These are phyloP conservation scores for Tipula lateralis DNA, from an alignment of 2,888 invertebrate species.

Conservation along the genomic window DNA sequence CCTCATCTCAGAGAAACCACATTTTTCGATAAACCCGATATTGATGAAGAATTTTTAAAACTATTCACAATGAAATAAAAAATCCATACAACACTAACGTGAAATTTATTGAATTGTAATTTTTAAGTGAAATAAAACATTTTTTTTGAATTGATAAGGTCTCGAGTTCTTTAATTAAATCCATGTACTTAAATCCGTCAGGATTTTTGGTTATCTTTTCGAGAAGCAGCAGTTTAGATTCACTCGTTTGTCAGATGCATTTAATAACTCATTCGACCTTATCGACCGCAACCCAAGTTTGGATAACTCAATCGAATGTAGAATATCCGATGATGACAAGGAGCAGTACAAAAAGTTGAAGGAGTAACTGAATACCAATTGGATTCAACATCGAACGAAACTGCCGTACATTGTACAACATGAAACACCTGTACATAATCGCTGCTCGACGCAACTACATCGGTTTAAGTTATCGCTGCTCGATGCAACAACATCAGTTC, in stretches of 20 bases:
- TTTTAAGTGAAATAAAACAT: too few species aligned
- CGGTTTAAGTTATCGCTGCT: too few species aligned
- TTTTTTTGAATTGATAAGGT: slow-evolving; percentile 41
- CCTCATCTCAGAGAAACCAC: too few species aligned
- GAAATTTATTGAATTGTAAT: too few species aligned
- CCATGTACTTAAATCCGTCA: slow-evolving; percentile 74
- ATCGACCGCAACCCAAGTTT: not conserved
- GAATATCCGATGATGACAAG: not conserved
- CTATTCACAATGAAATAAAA: too few species aligned
- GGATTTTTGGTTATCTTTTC: slow-evolving; percentile 66
- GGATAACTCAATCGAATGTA: not conserved
- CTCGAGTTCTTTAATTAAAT: slow-evolving; percentile 72
- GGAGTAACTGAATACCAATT: not conserved
- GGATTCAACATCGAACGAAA: not conserved
- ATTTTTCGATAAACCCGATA: too few species aligned
- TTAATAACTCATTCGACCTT: too few species aligned
- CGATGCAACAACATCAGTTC: too few species aligned
- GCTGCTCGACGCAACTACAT: too few species aligned
- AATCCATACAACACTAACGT: too few species aligned
- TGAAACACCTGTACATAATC: too few species aligned
- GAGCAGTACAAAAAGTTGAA: not conserved
- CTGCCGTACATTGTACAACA: not conserved
- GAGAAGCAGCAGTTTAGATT: slow-evolving; percentile 58
- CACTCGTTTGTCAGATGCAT: too few species aligned
- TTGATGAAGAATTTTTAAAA: not conserved